Conservation (phyloP, 2,113 vertebrate species). For the Galbula dea region DNA sequence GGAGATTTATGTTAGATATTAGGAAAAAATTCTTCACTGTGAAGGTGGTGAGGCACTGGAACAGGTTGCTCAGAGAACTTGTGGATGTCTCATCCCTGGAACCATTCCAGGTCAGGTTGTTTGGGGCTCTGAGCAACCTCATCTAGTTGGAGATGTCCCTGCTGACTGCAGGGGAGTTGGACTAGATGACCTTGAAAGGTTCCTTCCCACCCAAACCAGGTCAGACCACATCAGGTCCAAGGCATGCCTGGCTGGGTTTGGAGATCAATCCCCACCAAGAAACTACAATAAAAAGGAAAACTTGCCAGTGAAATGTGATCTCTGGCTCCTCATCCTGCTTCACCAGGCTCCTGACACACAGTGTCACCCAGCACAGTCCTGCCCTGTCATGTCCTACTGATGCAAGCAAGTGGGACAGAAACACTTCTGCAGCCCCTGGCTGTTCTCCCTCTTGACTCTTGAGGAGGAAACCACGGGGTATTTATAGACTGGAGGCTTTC, state of each 20-base stretch:
- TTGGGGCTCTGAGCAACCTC: background rate
- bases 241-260: rapidly evolving
- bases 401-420: background rate
- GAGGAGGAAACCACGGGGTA: background rate
- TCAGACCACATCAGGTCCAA: rapidly evolving
- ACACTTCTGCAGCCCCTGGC: background rate
- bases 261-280: background rate
- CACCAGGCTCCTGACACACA: background rate
- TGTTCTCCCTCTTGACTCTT: background rate
- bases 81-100: background rate
- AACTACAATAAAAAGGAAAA: background rate
- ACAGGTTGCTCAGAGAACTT: background rate
- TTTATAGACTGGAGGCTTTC: constrained; percentile 8
- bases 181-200: background rate
- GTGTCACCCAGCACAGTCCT: background rate
- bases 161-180: background rate
- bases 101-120: background rate
- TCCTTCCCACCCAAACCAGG: background rate
- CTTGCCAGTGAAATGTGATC: background rate
- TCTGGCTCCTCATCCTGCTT: background rate
- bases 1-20: background rate
- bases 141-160: background rate
- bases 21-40: background rate
- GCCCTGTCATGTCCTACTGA: background rate
- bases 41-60: background rate